A percentile compares a stretch with the other conserved stretches of the same genome.
Evolutionary conservation across 2,113 vertebrate species (phyloP).

Genomic region (Ctenodactylus gundi): DNA sequence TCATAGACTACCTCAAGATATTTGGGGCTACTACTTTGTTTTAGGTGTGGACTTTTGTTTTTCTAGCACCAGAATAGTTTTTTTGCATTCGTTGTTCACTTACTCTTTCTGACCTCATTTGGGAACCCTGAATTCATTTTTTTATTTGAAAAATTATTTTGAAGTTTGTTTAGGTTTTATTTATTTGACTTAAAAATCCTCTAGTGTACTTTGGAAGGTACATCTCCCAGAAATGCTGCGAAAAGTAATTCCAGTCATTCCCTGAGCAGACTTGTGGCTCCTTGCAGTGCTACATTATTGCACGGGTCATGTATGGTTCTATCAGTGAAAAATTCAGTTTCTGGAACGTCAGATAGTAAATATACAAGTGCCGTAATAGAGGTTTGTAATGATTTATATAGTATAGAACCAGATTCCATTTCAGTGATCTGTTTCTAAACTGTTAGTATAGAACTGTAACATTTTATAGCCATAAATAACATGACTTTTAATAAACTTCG

Average conservation of each 20-base stretch:
- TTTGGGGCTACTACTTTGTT: slow-evolving; percentile 14
- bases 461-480: not conserved
- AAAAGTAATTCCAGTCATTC: not conserved
- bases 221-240: not conserved
- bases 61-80: not conserved
- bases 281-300: not conserved
- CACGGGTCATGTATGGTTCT: not conserved
- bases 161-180: not conserved
- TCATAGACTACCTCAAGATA: not conserved
- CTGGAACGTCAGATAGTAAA: slow-evolving; percentile 1
- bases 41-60: not conserved
- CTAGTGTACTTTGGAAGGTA: not conserved
- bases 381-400: not conserved
- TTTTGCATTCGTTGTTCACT: not conserved
- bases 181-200: slow-evolving; percentile 47
- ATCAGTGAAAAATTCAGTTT: not conserved
- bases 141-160: slow-evolving; percentile 26
- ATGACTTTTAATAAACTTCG: not conserved
- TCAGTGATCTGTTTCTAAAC: not conserved
- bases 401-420: not conserved
- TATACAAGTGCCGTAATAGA: not conserved
- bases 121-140: slow-evolving; percentile 38
- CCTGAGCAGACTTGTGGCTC: not conserved
- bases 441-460: not conserved
- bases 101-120: not conserved